Base-by-base conservation (phyloP, 2,888 invertebrate genomes). In the Lottia gigantea region DNA sequence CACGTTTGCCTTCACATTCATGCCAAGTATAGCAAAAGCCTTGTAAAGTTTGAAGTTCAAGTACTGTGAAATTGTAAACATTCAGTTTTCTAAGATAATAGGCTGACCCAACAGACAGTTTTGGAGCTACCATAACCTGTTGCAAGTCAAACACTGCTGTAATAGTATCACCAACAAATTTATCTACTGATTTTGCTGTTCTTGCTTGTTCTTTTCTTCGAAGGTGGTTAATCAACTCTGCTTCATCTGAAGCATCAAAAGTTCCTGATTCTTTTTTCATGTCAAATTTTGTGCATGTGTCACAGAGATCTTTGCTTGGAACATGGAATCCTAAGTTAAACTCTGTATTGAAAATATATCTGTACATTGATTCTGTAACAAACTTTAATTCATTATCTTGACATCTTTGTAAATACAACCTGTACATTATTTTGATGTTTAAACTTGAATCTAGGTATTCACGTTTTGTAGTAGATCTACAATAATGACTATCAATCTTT, bases 61-160 rank as follows among this genome's bases (percentile, higher is more conserved):
- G 49, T 8, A 49, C 16, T 16, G 49, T 49, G 16, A 11, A 19
- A 49, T 15, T 49, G 15, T 15, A 49, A 4, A 49, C 49, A 49
- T 49, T 49, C 19, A 49, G 49, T 49, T 49, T 49, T 49, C 49
- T 49, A 16, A n/a, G n/a, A 15, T 49, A n/a, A n/a, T 49, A 49
- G 49, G 49, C 49, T n/a, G n/a, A 1, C 49, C 49, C n/a, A 0
- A 49, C 11, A 19, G n/a, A n/a, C 19, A 49, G 19, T 49, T 49
- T 49, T 49, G 49, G 49, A 8, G 12, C 49, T 14, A 49, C 49
- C 49, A n/a, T 49, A n/a, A 49, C 49, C n/a, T n/a, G 49, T 19
- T 49, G n/a, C 16, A 49, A 49, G 19, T n/a, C n/a, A 49, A 49
- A 49, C 15, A 49, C 49, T n/a, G 49, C n/a, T 49, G 49, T 49